These are phyloP conservation scores for Odontophorus gujanensis DNA, from an alignment of 2,113 vertebrate genomes.

Conservation along the genomic window DNA sequence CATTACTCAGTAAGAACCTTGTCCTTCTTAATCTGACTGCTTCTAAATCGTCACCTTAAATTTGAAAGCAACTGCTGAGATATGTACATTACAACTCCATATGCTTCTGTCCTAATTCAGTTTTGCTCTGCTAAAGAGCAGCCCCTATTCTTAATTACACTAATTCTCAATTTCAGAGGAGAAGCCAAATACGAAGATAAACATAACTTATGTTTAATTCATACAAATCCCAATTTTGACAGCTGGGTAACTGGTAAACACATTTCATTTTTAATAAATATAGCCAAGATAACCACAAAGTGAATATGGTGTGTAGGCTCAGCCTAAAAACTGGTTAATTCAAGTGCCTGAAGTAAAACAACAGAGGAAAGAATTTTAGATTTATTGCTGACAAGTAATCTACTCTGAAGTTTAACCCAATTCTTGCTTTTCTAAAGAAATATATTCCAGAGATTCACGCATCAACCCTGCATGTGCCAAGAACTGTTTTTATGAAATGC, in stretches of 20 bases:
- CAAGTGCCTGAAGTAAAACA: background rate
- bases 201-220: slow-evolving; percentile 21
- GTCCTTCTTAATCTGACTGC: background rate
- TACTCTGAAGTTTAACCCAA: background rate
- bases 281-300: slow-evolving; percentile 28
- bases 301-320: background rate
- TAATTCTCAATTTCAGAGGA: slow-evolving; percentile 36
- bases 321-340: slow-evolving; percentile 7
- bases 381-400: background rate
- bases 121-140: background rate
- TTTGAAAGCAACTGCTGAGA: background rate
- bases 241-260: background rate
- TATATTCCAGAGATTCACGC: background rate
- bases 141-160: background rate
- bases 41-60: background rate
- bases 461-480: background rate
- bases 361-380: background rate
- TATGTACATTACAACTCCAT: background rate
- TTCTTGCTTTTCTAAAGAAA: background rate
- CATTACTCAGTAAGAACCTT: background rate
- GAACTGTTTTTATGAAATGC: background rate
- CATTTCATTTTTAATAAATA: slow-evolving; percentile 30
- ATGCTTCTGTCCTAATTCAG: background rate
- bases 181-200: slow-evolving; percentile 48
- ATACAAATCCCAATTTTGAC: slow-evolving; percentile 23